Conservation (phyloP, 2,113 vertebrate species). For the Physeter macrocephalus region DNA sequence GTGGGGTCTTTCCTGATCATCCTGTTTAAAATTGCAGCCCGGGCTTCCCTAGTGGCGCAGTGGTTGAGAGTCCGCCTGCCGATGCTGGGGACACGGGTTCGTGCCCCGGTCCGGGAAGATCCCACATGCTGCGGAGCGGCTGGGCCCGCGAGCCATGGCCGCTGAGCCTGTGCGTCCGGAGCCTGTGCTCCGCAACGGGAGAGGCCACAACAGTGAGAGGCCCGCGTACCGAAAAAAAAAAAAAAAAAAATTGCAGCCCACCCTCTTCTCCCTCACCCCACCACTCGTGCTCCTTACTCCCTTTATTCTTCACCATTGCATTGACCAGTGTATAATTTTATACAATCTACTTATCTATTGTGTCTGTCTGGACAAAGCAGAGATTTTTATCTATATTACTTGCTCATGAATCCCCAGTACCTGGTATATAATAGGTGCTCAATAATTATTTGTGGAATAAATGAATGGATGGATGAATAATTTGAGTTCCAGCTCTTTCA, state of each 20-base stretch:
- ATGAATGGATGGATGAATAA: background rate
- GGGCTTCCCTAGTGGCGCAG: too few relatives aligned
- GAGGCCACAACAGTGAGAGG: too few relatives aligned
- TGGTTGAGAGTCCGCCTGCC: too few relatives aligned
- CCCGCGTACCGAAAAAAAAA: too few relatives aligned
- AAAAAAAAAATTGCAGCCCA: background rate
- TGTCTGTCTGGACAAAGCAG: background rate
- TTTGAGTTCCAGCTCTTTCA: background rate
- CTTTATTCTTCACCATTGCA: background rate
- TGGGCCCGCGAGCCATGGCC: too few relatives aligned
- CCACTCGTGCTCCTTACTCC: background rate
- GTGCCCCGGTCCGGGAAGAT: too few relatives aligned
- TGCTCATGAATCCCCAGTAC: background rate
- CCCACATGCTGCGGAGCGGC: too few relatives aligned
- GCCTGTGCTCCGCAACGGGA: too few relatives aligned
- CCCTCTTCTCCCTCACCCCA: background rate
- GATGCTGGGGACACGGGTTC: too few relatives aligned
- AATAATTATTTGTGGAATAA: background rate
- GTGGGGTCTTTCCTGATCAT: background rate
- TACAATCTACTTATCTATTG: background rate
- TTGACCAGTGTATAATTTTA: background rate
- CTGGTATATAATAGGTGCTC: background rate
- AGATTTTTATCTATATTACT: background rate
- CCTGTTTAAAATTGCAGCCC: too few relatives aligned
- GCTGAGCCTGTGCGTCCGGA: too few relatives aligned